Percentiles rank a stretch among this genome's conserved stretches.
Conservation (phyloP, 1,140 invertebrate genomes). For the Plodia interpunctella region DNA sequence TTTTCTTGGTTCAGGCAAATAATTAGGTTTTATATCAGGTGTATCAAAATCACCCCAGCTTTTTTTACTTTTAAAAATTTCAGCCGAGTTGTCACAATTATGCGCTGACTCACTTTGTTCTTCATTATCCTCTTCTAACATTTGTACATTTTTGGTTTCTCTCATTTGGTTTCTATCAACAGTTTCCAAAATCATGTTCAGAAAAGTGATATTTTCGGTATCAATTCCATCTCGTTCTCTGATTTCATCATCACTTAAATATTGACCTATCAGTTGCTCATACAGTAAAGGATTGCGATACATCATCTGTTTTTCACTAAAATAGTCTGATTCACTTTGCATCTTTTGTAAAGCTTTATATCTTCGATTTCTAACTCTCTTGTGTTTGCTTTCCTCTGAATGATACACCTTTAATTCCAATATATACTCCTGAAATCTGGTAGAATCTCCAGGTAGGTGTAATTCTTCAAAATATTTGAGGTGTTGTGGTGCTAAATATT, state of each 20-base stretch:
- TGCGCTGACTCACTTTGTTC: slow-evolving; percentile 40
- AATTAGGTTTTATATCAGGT: slow-evolving; percentile 43
- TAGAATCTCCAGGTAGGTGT: slow-evolving; percentile 60
- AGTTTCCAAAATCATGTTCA: slow-evolving; percentile 83
- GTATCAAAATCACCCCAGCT: slow-evolving; percentile 77
- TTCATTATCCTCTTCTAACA: slow-evolving; percentile 68
- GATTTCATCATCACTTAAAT: slow-evolving; percentile 87
- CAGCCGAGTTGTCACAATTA: not conserved
- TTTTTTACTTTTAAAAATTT: slow-evolving; percentile 3
- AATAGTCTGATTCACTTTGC: slow-evolving; percentile 86
- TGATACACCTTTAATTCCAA: slow-evolving; percentile 78
- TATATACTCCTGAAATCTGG: slow-evolving; percentile 79
- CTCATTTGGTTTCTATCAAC: slow-evolving; percentile 82
- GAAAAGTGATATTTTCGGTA: slow-evolving; percentile 80
- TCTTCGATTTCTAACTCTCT: slow-evolving; percentile 87
- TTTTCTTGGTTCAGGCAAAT: slow-evolving; percentile 38
- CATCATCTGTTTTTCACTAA: slow-evolving; percentile 95
- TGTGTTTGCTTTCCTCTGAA: slow-evolving; percentile 71
- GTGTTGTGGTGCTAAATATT: slow-evolving; percentile 82
- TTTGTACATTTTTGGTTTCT: slow-evolving; percentile 79
- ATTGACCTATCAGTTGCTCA: slow-evolving; percentile 91
- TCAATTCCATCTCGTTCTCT: slow-evolving; percentile 79
- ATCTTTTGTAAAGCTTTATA: slow-evolving; percentile 89
- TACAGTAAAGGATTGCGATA: slow-evolving; percentile 92
- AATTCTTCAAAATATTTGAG: slow-evolving; percentile 81